Evolutionary conservation across 2,888 invertebrate species (phyloP), one percentile per base, ranked within the genome.

Genomic region (Drosophila koepferae): DNA sequence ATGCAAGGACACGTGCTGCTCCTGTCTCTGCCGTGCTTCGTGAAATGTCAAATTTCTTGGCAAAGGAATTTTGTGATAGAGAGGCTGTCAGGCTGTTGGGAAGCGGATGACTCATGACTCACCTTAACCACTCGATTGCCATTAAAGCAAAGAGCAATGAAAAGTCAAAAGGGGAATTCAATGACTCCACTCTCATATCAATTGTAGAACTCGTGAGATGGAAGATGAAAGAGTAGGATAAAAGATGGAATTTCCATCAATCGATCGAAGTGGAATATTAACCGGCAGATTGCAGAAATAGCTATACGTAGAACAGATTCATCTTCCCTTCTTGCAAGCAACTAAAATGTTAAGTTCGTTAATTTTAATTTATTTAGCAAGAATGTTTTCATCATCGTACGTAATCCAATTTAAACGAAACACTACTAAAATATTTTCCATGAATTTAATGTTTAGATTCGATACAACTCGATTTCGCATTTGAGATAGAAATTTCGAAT

Each of bases 1-100:
- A 88, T 90, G 89, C 89, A 76, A 68, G 78, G 72, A 85, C 90
- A 90, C 86, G 89, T 88, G 90, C 80, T 62, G 38, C 41, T 56
- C 34, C 56, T 54, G 54, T n/a, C 18, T n/a, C 18, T 54, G 53
- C 23, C 40, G 16, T 40, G 40, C 28, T 40, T 8, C 28, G n/a
- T 18, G 49, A 61, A 56, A 36, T 23, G 38, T 56, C 2, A 51
- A 48, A 40, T 43, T 41, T 28, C 12, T 20, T 12, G 60, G 2
- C 40, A 46, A 43, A 51, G 72, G 64, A 54, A 56, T 69, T 56
- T 76, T 1, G 8, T 18, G 18, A 31, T 31, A 16, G n/a, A 55
- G 12, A 38, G 18, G 4, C 61, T 36, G 28, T 4, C 8, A 5
- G 43, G 10, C 7, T 20, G 36, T 7, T 14, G 38, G 14, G n/a